phyloP scores from a whole-genome alignment of 2,888 invertebrate genomes.

The Galeruca laticollis region DNA sequence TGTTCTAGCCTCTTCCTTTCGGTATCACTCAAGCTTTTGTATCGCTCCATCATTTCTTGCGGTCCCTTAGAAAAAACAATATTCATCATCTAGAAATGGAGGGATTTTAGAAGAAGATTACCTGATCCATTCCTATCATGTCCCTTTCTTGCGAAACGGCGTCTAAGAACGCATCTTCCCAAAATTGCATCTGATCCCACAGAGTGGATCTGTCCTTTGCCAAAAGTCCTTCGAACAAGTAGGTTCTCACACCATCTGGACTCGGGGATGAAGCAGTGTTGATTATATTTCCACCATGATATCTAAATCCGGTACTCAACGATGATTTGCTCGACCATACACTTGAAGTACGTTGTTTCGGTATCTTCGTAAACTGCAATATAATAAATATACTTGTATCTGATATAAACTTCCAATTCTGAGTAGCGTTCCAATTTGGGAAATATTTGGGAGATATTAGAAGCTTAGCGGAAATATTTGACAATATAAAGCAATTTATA shows the following conservation, averaged over 20 bases:
- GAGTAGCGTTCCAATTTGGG: not conserved
- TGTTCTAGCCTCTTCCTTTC: conserved; percentile 95
- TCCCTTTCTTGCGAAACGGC: conserved; percentile 98
- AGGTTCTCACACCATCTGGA: conserved; percentile 89
- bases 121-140: conserved; percentile 99
- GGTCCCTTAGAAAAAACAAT: conserved; percentile 74
- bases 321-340: conserved; percentile 95
- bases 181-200: conserved; percentile 99
- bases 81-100: not conserved
- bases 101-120: conserved; percentile 46
- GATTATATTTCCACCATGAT: conserved; percentile 87
- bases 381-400: conserved; percentile 35
- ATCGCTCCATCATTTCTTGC: conserved; percentile 98
- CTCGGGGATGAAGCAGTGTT: conserved; percentile 89
- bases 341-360: conserved; percentile 86
- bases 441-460: too few relatives aligned
- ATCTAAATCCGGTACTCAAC: conserved; percentile 86
- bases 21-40: conserved; percentile 91
- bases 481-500: too few relatives aligned
- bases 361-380: conserved; percentile 76
- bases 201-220: conserved; percentile 87
- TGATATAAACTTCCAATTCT: too few relatives aligned
- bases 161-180: conserved; percentile 99
- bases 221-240: conserved; percentile 89
- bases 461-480: too few relatives aligned